Evolutionary conservation across 1,140 invertebrate species (phyloP), one percentile per base, ranked within the genome.

Genomic region (Zaprionus africanus): DNA sequence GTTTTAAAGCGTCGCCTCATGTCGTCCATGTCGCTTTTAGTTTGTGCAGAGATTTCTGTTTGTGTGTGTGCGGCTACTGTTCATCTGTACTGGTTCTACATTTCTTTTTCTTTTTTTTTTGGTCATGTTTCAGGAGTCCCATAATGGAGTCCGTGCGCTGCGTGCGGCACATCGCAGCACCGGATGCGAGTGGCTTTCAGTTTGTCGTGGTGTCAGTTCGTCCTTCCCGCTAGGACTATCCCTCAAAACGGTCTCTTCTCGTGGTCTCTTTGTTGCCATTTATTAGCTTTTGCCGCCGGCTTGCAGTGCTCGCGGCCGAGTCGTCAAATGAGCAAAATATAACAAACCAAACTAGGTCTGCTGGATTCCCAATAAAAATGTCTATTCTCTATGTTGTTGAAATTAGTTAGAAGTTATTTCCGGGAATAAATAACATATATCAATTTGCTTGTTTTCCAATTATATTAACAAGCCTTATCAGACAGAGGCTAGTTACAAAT

Each of bases 1-100:
- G 68, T 81, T 87, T 88, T 88, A 87, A 88, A 88, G 84, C 84
- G 64, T 61, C 69, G 65, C 69, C 72, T 78, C 67, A 68, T 79
- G 82, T 51, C 43, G 61, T 22, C 54, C 54, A 41, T 41, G 38
- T 41, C 41, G 36, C 62, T 54, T 41, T 57, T 66, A 59, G 56
- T 78, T 63, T 49, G 43, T 58, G 64, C 77, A 43, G 59, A n/a
- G 49, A 65, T 46, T 77, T 31, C 41, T 51, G 31, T 62, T 36
- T 65, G 46, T 43, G 28, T 49, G 36, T 62, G 57, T 65, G 46
- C 28, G 41, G 57, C 12, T 17, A 5, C 41, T 43, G 41, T 17
- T 43, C 31, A 34, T 34, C n/a, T 43, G 41, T 7, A 3, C n/a
- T 5, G 15, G 6, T n/a, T 43, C 17, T 46, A 17, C 17, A 17